These are phyloP conservation scores for Dromococcyx pavoninus DNA, from an alignment of 2,797 vertebrate genomes.

Conservation along the genomic window DNA sequence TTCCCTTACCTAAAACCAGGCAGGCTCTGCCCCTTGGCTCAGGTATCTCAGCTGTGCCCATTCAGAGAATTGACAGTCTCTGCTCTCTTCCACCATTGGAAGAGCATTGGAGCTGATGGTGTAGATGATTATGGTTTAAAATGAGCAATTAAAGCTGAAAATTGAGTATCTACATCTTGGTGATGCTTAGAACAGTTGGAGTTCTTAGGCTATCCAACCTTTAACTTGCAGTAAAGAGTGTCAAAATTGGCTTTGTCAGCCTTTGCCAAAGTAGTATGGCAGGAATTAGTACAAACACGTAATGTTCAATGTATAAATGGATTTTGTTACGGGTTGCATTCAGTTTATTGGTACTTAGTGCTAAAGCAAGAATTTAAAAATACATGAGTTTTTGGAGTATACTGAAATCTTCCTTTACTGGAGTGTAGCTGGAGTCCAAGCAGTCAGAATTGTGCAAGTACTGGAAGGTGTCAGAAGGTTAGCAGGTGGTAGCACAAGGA, in stretches of 20 bases:
- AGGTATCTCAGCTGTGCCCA: background rate
- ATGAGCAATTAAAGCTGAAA: background rate
- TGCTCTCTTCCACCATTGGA: background rate
- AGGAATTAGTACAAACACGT: background rate
- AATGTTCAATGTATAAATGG: background rate
- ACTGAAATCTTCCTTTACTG: background rate
- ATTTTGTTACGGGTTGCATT: background rate
- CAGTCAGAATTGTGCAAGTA: rapidly evolving
- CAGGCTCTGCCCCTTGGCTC: background rate
- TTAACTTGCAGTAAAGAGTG: background rate
- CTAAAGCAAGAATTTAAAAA: background rate
- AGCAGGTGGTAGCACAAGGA: background rate
- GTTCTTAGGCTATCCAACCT: background rate
- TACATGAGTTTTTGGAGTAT: background rate
- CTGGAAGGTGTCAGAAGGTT: background rate
- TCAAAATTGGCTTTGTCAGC: background rate
- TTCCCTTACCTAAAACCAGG: background rate
- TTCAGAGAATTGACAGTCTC: background rate
- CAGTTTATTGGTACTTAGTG: background rate
- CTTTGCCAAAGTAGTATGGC: background rate
- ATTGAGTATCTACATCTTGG: background rate
- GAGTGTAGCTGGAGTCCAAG: background rate
- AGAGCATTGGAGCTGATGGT: background rate
- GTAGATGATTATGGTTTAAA: background rate
- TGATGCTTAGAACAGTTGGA: background rate